These are phyloP conservation scores for Ginglymostoma cirratum DNA, from an alignment of 2,113 vertebrate genomes.

Conservation along the genomic window DNA sequence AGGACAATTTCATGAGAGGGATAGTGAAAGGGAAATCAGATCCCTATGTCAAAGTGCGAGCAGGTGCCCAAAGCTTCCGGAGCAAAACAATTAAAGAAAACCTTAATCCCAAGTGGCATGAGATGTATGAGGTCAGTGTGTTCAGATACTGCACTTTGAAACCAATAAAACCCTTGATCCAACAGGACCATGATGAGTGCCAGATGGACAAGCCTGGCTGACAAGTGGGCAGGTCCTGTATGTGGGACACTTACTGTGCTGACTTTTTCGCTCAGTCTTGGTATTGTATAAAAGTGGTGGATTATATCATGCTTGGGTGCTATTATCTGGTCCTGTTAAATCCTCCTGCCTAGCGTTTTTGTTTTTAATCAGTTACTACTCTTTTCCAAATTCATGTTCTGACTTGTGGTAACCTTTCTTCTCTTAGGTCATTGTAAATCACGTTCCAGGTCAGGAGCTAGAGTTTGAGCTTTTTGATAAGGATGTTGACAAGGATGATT, in stretches of 20 bases:
- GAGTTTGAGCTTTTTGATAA: conserved; percentile 82
- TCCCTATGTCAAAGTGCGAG: conserved; percentile 76
- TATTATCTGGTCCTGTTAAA: not conserved
- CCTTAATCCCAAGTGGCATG: conserved; percentile 81
- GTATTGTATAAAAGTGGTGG: not conserved
- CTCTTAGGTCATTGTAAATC: conserved; percentile 69
- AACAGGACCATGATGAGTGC: not conserved
- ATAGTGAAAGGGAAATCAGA: conserved; percentile 84
- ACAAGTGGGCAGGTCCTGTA: not conserved
- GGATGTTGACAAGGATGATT: conserved; percentile 82
- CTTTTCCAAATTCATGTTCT: not conserved
- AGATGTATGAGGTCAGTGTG: conserved; percentile 72
- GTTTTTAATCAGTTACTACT: not conserved
- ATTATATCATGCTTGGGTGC: not conserved
- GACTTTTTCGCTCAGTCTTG: not conserved
- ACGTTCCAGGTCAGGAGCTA: conserved; percentile 77
- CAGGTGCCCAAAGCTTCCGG: conserved; percentile 68
- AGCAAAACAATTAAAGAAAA: conserved; percentile 80
- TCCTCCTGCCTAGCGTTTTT: not conserved
- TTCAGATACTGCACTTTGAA: not conserved
- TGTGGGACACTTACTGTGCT: not conserved
- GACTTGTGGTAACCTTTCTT: conserved; percentile 25
- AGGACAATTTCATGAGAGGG: conserved; percentile 83
- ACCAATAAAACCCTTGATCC: not conserved
- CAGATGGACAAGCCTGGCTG: not conserved